Conservation (phyloP, 2,113 vertebrate genomes). For the Oplegnathus fasciatus region DNA sequence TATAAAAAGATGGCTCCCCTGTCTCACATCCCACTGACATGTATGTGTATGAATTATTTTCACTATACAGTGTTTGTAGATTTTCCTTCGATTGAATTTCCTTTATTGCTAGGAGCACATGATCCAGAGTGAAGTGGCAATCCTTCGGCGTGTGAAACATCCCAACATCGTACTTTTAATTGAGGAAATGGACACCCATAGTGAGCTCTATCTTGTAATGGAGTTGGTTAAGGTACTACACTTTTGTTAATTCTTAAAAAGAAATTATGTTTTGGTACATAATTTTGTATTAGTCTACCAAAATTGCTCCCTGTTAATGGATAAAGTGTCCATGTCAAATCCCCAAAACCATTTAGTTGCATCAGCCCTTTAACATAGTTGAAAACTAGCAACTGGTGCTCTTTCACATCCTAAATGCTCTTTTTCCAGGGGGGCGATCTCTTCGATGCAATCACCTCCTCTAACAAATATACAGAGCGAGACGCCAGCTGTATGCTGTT, state of each 20-base stretch:
- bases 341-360: neutral
- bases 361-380: neutral
- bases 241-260: neutral
- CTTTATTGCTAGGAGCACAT: constrained; percentile 91
- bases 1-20: neutral
- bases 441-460: constrained; percentile 98
- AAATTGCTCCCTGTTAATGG: neutral
- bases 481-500: constrained; percentile 99
- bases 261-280: neutral
- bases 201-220: constrained; percentile 96
- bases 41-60: neutral
- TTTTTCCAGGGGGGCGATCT: constrained; percentile 95
- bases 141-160: constrained; percentile 96
- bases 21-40: neutral
- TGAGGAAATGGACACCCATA: constrained; percentile 96
- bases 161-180: constrained; percentile 98
- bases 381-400: neutral
- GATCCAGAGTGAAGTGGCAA: constrained; percentile 98
- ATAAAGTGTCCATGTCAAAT: neutral
- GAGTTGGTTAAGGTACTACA: constrained; percentile 94
- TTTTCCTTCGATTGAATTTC: neutral
- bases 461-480: constrained; percentile 96
- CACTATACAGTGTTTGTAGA: neutral
- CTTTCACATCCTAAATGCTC: constrained; percentile 24
- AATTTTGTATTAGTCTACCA: neutral